A percentile compares a stretch with the other conserved stretches of the same genome.
Evolutionary conservation across 1,140 invertebrate species (phyloP).

Genomic region (Telenomus remus): DNA sequence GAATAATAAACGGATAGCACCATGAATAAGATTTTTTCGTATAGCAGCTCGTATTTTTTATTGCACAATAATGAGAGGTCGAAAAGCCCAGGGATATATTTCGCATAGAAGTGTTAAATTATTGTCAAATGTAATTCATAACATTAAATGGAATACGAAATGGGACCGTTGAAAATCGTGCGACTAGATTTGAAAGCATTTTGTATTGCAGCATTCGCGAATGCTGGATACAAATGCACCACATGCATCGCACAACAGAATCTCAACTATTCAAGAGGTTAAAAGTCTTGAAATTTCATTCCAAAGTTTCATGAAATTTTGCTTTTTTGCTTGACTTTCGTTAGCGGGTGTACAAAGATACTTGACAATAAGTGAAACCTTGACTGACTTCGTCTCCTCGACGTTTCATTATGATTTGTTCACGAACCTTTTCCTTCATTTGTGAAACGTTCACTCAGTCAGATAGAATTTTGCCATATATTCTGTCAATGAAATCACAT

Average conservation of each 20-base stretch:
- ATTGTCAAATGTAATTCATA: conserved; percentile 36
- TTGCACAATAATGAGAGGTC: conserved; percentile 30
- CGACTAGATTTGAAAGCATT: conserved; percentile 30
- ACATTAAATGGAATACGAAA: conserved; percentile 40
- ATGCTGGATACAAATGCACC: conserved; percentile 5
- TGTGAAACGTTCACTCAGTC: conserved; percentile 11
- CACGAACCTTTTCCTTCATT: conserved; percentile 27
- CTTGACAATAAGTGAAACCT: conserved; percentile 41
- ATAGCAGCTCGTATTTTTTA: conserved; percentile 26
- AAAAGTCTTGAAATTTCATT: conserved; percentile 50
- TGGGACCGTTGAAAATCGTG: conserved; percentile 33
- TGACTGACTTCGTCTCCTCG: conserved; percentile 31
- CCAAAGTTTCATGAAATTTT: conserved; percentile 40
- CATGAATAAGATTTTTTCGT: conserved; percentile 26
- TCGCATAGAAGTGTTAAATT: conserved; percentile 39
- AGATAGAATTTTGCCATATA: conserved; percentile 28
- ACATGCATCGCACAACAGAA: conserved; percentile 22
- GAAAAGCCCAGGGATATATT: conserved; percentile 18
- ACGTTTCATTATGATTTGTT: conserved; percentile 22
- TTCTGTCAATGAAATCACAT: conserved; percentile 30
- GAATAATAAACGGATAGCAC: conserved; percentile 23
- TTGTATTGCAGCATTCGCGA: conserved; percentile 16
- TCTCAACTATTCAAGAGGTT: conserved; percentile 26
- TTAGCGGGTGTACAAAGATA: conserved; percentile 28
- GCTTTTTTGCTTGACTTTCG: conserved; percentile 21